These are phyloP conservation scores for Epiblema foenella DNA, from an alignment of 2,888 invertebrate species.

Conservation along the genomic window DNA sequence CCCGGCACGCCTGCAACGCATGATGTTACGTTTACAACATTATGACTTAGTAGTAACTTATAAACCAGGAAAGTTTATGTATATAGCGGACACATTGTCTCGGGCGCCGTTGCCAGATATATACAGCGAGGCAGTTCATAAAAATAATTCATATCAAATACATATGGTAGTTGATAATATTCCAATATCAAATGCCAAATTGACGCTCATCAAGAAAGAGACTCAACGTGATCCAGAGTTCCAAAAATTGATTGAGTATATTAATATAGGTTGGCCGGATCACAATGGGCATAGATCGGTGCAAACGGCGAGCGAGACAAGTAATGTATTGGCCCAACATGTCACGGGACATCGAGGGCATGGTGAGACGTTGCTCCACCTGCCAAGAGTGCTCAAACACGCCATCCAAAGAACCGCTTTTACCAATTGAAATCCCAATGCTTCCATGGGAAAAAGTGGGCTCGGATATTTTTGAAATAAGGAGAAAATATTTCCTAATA, in stretches of 20 bases:
- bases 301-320: slow-evolving; percentile 34
- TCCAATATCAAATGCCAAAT: no score
- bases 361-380: slow-evolving; percentile 11
- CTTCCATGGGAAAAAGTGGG: slow-evolving; percentile 46
- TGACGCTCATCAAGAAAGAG: slow-evolving; percentile 6
- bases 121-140: slow-evolving; percentile 26
- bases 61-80: slow-evolving; percentile 34
- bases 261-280: slow-evolving; percentile 5
- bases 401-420: slow-evolving; percentile 32
- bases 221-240: neutral
- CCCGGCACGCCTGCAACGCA: no score
- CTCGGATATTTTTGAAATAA: slow-evolving; percentile 46
- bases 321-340: slow-evolving; percentile 41
- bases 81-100: slow-evolving; percentile 26
- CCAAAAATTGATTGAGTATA: neutral
- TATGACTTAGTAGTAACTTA: slow-evolving; percentile 20
- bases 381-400: slow-evolving; percentile 31
- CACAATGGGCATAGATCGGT: slow-evolving; percentile 33
- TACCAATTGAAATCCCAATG: slow-evolving; percentile 36
- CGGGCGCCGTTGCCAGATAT: slow-evolving; percentile 23
- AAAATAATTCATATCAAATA: no score
- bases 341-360: slow-evolving; percentile 19
- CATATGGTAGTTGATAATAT: no score
- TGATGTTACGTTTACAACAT: no score
- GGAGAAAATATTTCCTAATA: slow-evolving; percentile 42